Base-by-base conservation (phyloP, 2,113 vertebrate species). In the Oxygymnocypris stewartii region DNA sequence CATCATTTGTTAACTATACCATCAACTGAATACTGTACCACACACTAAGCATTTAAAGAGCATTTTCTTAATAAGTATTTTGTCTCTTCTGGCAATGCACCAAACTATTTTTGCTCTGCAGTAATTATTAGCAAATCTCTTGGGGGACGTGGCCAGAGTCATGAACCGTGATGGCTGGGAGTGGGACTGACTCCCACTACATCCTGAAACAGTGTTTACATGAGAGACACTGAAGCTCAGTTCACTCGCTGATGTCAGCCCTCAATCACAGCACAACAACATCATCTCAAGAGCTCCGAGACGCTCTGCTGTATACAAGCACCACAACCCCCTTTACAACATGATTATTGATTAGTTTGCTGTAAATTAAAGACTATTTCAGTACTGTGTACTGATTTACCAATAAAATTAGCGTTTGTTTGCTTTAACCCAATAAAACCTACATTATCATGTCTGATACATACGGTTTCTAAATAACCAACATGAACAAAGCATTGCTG, bases 201-300 rank as follows among this genome's bases (percentile, higher is more conserved):
- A 35, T 83, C 44, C 65, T 83, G 63, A 71, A 71, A n/a, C 28
- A 49, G 37, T 82, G 80, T 81, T 9, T 65, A 47, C 79, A 81
- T 42, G 35, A 42, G 54, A 63, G 78, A 80, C 78, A 63, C 20
- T 63, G 23, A 37, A 40, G 57, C 79, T 49, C n/a, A 67, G 61
- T 67, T 82, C 79, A 49, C 28, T 67, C 79, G 28, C 59, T 28
- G 23, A 65, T 44, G 79, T 81, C 35, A 42, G 12, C 49, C 49
- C 14, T 28, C 47, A 54, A 79, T 61, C 18, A 59, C 1, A 47
- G 79, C 59, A 81, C 40, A 47, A 65, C n/a, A 47, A 47, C 59
- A 81, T 59, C 6, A 28, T 65, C 40, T 65, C 28, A 81, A 28
- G 13, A 81, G 37, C 57, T 65, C 79, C 65, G 23, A 65, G 61